A percentile compares a stretch with the other conserved stretches of the same genome.
Conservation (phyloP, 1,140 invertebrate genomes). For the Hormaphis cornu region DNA sequence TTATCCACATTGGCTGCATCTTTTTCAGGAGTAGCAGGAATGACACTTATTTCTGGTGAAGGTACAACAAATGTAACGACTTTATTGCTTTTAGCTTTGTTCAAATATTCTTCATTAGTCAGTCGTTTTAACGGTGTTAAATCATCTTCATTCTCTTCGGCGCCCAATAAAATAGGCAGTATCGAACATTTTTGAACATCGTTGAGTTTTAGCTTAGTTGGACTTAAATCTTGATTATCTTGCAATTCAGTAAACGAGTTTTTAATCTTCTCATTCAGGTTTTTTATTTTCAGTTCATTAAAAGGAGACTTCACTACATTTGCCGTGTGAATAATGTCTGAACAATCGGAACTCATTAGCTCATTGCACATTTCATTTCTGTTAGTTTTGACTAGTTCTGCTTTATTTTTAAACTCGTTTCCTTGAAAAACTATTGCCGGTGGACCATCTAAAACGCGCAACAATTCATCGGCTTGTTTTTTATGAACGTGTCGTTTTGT, state of each 20-base stretch:
- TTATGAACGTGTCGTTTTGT: background rate
- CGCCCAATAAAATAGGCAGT: background rate
- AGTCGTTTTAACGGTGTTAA: background rate
- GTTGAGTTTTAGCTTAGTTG: background rate
- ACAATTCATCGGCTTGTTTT: background rate
- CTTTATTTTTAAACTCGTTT: background rate
- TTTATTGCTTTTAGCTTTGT: background rate
- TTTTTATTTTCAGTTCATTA: background rate
- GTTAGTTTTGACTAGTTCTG: background rate
- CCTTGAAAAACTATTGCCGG: background rate
- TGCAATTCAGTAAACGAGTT: background rate
- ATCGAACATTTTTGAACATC: background rate
- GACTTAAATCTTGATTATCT: background rate
- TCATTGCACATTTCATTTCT: background rate
- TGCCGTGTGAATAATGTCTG: background rate
- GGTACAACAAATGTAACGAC: background rate
- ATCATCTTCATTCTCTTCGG: background rate
- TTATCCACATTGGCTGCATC: background rate
- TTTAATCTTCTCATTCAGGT: background rate
- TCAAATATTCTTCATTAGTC: background rate
- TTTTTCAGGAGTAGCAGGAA: background rate
- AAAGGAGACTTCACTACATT: background rate
- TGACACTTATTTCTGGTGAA: background rate
- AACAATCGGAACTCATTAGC: background rate
- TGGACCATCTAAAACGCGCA: too few species aligned